Evolutionary conservation across 2,888 invertebrate species (phyloP).

Genomic region (Dyspetes luteomarginatus): DNA sequence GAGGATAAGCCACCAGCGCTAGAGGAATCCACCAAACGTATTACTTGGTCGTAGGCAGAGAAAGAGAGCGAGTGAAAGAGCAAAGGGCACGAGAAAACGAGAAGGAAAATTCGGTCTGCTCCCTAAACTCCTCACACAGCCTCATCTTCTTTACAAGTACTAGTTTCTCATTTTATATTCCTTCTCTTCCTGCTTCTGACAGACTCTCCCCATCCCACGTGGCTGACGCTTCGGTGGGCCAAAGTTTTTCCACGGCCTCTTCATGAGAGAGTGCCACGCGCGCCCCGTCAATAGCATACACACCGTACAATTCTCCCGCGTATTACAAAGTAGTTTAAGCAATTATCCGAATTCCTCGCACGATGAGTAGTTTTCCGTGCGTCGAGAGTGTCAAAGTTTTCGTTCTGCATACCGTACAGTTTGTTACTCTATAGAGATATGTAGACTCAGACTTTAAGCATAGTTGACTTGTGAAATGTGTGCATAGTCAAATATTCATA

Average conservation of each 20-base stretch:
- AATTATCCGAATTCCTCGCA: slow-evolving; percentile 71
- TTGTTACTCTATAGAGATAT: background rate
- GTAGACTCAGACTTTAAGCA: no score
- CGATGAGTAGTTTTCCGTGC: slow-evolving; percentile 64
- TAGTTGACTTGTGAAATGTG: no score
- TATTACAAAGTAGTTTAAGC: slow-evolving; percentile 66
- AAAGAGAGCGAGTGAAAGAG: slow-evolving; percentile 17
- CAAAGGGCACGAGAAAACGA: background rate
- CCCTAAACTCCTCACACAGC: slow-evolving; percentile 47
- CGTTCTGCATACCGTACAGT: slow-evolving; percentile 10
- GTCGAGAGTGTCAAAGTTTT: slow-evolving; percentile 19
- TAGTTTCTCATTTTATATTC: slow-evolving; percentile 10
- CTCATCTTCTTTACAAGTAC: slow-evolving; percentile 44
- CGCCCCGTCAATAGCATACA: slow-evolving; percentile 11
- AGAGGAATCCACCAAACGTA: slow-evolving; percentile 65
- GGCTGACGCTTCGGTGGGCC: slow-evolving; percentile 47
- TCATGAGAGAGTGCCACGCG: slow-evolving; percentile 42
- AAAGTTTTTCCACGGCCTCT: slow-evolving; percentile 56
- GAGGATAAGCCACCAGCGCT: slow-evolving; percentile 59
- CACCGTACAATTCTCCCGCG: slow-evolving; percentile 37
- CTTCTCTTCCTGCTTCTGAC: slow-evolving; percentile 45
- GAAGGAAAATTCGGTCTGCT: slow-evolving; percentile 37
- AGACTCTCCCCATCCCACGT: slow-evolving; percentile 25
- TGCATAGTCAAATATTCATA: no score
- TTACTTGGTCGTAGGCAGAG: slow-evolving; percentile 58